These are phyloP conservation scores for Sarotherodon lohbergeri DNA, from an alignment of 2,113 vertebrate species.

Conservation along the genomic window DNA sequence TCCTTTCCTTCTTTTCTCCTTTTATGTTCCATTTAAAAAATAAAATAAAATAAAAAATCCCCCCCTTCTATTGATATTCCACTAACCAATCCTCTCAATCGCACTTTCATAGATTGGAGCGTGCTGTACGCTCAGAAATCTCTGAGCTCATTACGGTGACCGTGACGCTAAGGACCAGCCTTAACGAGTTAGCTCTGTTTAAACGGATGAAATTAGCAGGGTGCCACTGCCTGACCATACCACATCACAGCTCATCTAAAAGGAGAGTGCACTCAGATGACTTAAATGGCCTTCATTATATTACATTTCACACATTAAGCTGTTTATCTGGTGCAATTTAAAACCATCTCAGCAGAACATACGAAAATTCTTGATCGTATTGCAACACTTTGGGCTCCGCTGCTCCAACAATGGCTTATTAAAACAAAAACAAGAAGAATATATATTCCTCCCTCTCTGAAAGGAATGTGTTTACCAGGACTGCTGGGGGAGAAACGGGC, in stretches of 20 bases:
- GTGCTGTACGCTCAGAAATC: conserved; percentile 8
- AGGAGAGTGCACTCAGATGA: not conserved
- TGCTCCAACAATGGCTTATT: not conserved
- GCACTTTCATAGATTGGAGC: not conserved
- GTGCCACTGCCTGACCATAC: conserved; percentile 5
- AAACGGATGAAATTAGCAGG: conserved; percentile 38
- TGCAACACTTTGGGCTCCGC: not conserved
- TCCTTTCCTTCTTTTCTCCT: not conserved
- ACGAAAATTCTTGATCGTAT: not conserved
- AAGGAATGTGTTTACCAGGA: not conserved
- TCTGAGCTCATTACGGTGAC: conserved; percentile 49
- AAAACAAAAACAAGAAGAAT: not conserved
- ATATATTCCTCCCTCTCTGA: not conserved
- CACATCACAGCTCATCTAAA: conserved; percentile 18
- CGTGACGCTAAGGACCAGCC: not conserved
- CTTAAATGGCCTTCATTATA: conserved; percentile 15
- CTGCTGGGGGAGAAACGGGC: not conserved
- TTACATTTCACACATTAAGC: not conserved
- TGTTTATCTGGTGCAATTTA: not conserved
- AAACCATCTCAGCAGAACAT: not conserved
- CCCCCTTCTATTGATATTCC: not conserved
- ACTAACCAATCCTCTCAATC: not conserved
- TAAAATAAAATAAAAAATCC: not conserved
- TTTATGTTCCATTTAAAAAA: not conserved
- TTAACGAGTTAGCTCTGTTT: conserved; percentile 46